Base-by-base conservation (phyloP, 1,140 invertebrate genomes). In the Tetramorium alpestre region DNA sequence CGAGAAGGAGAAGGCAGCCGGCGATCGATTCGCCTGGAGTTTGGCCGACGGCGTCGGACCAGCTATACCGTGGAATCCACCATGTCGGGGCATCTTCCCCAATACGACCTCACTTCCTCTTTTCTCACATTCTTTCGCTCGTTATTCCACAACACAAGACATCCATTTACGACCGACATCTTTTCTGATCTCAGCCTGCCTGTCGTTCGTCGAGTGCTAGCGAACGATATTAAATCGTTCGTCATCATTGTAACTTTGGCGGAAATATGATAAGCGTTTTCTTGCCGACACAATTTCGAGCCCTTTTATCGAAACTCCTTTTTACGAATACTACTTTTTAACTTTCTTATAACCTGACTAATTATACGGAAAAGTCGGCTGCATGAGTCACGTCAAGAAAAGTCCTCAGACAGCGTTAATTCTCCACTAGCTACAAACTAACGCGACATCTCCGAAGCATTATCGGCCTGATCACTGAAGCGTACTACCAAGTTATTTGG, bases 21-120 rank as follows among this genome's bases (percentile, higher is more conserved):
- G 80, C 82, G 47, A 90, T 90, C 86, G 82, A 90, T 90, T 87
- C 62, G 58, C 67, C 82, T 69, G 64, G 76, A 90, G 76, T 76
- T 85, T 51, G 47, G 44, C 25, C 28, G n/a, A 33, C n/a, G 5
- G 18, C 28, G 47, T 51, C 18, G 60, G 54, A 70, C 73, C 44
- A 25, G 47, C 77, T 76, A 72, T 87, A 70, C 41, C 58, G 41
- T 69, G 60, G 47, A 90, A 90, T 88, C 76, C 84, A 67, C 86
- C 67, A 44, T 54, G 47, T 64, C 49, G 49, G 56, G 62, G 62
- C 81, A 82, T 90, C 78, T 85, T 78, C 44, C n/a, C 51, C 67
- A 69, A 70, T 51, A 56, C 67, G 49, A 72, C 58, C 77, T 49
- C 44, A 22, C 56, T 60, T 41, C 70, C 65, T 75, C 75, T 54